Conservation (phyloP, 2,797 vertebrate species). For the Euthynnus affinis region DNA sequence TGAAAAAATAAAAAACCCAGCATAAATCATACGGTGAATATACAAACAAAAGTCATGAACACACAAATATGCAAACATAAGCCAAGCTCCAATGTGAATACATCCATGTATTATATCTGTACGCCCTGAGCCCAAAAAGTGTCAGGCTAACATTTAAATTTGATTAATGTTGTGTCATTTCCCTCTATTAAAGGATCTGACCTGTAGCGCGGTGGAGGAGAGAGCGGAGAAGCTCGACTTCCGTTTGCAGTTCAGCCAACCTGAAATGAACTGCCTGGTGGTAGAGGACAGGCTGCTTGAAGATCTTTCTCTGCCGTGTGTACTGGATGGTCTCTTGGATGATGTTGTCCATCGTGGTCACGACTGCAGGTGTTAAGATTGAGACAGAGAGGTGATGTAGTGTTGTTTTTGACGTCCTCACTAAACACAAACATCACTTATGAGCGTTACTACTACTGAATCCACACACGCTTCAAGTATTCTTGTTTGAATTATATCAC, state of each 20-base stretch:
- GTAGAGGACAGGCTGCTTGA: constrained; percentile 85
- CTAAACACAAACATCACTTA: not conserved
- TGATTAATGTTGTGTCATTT: not conserved
- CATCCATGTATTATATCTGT: not conserved
- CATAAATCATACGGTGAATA: not conserved
- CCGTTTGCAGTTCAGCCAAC: constrained; percentile 90
- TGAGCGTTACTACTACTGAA: not conserved
- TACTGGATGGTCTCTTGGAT: constrained; percentile 90
- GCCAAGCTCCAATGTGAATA: no score
- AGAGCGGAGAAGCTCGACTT: constrained; percentile 91
- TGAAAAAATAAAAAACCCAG: not conserved
- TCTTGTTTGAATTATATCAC: not conserved
- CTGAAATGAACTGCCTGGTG: constrained; percentile 90
- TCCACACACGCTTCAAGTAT: not conserved
- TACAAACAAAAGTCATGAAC: not conserved
- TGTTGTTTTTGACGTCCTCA: not conserved
- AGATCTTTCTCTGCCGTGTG: constrained; percentile 87
- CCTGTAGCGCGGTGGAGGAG: constrained; percentile 86
- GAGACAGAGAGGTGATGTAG: not conserved
- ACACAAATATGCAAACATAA: not conserved
- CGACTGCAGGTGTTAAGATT: constrained; percentile 68
- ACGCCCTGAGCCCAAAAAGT: not conserved
- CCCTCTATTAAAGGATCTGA: constrained; percentile 44
- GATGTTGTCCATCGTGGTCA: constrained; percentile 85
- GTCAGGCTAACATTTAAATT: not conserved